Conservation (phyloP, 2,113 vertebrate species). For the Caranx melampygus region DNA sequence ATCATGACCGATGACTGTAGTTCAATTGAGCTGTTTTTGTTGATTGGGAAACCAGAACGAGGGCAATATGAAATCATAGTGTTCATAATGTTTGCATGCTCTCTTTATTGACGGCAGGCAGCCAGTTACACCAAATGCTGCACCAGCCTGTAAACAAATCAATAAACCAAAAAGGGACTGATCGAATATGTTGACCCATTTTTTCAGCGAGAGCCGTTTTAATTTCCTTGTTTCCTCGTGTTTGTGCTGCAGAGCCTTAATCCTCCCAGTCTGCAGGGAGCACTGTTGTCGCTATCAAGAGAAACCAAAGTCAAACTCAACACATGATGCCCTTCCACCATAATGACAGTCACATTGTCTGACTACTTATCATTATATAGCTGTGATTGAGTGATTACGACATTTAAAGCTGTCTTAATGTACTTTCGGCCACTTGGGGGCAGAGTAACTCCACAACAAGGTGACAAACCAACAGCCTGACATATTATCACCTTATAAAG, state of each 20-base stretch:
- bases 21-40: neutral
- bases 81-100: neutral
- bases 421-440: conserved; percentile 3
- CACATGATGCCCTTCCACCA: neutral
- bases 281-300: neutral
- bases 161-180: neutral
- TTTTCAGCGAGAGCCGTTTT: neutral
- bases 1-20: neutral
- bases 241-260: neutral
- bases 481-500: conserved; percentile 40
- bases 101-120: neutral
- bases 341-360: neutral
- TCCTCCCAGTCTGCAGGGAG: neutral
- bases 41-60: neutral
- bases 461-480: conserved; percentile 23
- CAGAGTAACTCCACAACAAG: conserved; percentile 12
- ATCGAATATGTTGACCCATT: neutral
- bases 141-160: neutral
- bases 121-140: neutral
- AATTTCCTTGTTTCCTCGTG: neutral
- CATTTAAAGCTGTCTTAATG: conserved; percentile 18
- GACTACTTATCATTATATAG: conserved; percentile 4
- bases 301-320: neutral
- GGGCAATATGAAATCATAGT: neutral
- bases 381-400: neutral